Conservation (phyloP, 2,797 vertebrate genomes). For the Galaxias olidus region DNA sequence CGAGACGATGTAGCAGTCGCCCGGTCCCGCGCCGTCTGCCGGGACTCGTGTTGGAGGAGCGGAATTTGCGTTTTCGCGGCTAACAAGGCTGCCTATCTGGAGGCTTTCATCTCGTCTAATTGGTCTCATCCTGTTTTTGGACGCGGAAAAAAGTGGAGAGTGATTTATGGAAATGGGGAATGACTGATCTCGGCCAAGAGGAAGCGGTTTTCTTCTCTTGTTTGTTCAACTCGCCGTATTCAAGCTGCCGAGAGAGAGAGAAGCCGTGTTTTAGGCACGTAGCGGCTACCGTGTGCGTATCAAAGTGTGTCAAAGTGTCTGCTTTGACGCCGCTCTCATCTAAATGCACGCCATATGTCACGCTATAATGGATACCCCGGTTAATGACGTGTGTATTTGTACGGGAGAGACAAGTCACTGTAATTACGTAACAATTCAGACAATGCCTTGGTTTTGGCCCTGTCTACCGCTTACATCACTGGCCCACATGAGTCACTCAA, state of each 20-base stretch:
- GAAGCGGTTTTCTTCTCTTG: conserved; percentile 38
- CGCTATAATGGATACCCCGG: too few relatives aligned
- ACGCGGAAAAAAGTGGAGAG: conserved; percentile 20
- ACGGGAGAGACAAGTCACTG: too few relatives aligned
- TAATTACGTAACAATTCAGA: too few relatives aligned
- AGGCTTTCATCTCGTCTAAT: conserved; percentile 46
- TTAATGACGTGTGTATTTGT: too few relatives aligned
- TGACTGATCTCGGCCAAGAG: conserved; percentile 31
- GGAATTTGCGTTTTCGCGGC: conserved; percentile 27
- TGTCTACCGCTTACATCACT: too few relatives aligned
- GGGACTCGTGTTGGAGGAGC: conserved; percentile 38
- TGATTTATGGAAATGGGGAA: conserved; percentile 50
- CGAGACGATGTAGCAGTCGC: conserved; percentile 45
- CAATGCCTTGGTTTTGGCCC: too few relatives aligned
- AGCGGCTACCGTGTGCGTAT: too few relatives aligned
- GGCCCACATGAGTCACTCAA: too few relatives aligned
- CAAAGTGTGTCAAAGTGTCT: too few relatives aligned
- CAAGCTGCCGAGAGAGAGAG: conserved; percentile 33
- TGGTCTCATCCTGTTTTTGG: conserved; percentile 43
- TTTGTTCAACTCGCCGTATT: conserved; percentile 31
- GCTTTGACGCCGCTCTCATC: too few relatives aligned
- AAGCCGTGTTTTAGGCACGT: conserved; percentile 7
- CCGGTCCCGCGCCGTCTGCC: conserved; percentile 40
- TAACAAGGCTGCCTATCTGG: conserved; percentile 23
- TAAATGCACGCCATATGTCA: too few relatives aligned